A percentile compares a stretch with the other conserved stretches of the same genome.
phyloP scores from a whole-genome alignment of 2,113 vertebrate genomes.

The Lathamus discolor region DNA sequence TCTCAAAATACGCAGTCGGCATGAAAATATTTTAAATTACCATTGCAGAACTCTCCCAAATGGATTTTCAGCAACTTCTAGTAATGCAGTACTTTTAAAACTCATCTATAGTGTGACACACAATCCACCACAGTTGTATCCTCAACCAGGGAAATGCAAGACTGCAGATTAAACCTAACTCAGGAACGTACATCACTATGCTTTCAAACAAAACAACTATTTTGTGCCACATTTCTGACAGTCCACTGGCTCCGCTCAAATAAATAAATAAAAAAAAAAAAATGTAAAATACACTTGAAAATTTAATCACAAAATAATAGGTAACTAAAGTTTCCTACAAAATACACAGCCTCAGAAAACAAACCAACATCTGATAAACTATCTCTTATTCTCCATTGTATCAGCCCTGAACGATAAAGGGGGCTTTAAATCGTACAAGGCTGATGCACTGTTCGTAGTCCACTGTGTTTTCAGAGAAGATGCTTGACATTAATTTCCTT shows the following conservation, averaged over 20 bases:
- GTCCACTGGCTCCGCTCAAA: neutral
- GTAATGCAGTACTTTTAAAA: neutral
- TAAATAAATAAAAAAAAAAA: neutral
- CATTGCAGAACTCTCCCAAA: neutral
- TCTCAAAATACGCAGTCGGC: neutral
- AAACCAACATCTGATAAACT: neutral
- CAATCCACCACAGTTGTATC: neutral
- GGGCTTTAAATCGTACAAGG: neutral
- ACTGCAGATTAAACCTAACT: neutral
- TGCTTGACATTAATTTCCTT: neutral
- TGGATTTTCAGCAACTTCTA: neutral
- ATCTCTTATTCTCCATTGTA: neutral
- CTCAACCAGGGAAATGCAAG: neutral
- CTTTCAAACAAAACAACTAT: neutral
- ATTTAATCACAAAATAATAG: neutral
- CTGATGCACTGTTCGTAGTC: neutral
- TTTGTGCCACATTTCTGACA: neutral
- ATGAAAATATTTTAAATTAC: neutral
- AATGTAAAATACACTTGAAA: neutral
- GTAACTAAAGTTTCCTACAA: neutral
- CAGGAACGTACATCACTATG: neutral
- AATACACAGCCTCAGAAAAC: neutral
- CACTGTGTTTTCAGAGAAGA: neutral
- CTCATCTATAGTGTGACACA: neutral
- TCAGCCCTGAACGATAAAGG: neutral